A percentile compares a stretch with the other conserved stretches of the same genome.
Conservation (phyloP, 2,797 vertebrate genomes). For the Cossypha dichroa region DNA sequence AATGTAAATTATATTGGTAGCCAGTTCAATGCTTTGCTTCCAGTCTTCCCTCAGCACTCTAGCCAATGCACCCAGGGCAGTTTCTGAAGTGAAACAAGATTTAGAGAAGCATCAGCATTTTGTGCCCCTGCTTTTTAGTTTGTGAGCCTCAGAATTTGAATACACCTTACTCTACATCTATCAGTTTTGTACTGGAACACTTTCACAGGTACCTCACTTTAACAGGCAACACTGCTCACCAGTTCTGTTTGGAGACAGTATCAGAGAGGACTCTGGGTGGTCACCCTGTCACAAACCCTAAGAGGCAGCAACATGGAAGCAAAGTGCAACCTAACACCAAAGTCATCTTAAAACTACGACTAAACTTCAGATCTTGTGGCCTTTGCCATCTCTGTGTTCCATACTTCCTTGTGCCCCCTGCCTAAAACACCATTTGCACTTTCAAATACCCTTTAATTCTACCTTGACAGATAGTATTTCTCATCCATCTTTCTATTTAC, state of each 20-base stretch:
- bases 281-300: neutral
- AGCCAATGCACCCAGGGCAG: slow-evolving; percentile 87
- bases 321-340: neutral
- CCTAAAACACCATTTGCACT: neutral
- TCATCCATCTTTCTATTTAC: neutral
- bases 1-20: slow-evolving; percentile 92
- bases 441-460: neutral
- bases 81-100: slow-evolving; percentile 78
- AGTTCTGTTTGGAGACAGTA: neutral
- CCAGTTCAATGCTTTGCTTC: slow-evolving; percentile 93
- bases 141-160: neutral
- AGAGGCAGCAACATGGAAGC: neutral
- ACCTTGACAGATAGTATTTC: neutral
- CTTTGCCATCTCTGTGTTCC: neutral
- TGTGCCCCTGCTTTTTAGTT: neutral
- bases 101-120: neutral
- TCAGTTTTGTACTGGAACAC: neutral
- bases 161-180: neutral
- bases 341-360: neutral
- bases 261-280: neutral
- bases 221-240: neutral
- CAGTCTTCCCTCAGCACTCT: slow-evolving; percentile 92
- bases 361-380: neutral
- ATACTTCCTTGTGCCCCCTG: neutral
- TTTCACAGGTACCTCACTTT: neutral